Evolutionary conservation across 2,888 invertebrate genomes (phyloP), one percentile per base, ranked within the genome.

Genomic region (Xylota segnis): DNA sequence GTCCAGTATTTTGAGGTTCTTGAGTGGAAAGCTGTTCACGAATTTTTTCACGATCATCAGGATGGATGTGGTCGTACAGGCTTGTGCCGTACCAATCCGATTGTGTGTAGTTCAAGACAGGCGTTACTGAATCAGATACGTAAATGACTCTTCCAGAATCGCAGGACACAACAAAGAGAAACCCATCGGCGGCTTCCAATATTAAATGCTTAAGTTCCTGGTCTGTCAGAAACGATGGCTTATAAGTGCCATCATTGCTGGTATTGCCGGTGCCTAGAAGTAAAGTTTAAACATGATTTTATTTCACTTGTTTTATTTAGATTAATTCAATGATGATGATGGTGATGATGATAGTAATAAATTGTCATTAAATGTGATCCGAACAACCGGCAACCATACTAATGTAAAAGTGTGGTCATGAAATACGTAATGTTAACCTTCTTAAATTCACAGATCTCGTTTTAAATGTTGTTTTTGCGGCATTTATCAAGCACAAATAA

Each of bases 151-250:
- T 94, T 4, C 99, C 99, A 10, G 97, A 97, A 93, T 99, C 99
- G 93, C 99, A 99, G 90, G 98, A 98, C 0, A 92, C 92, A 6
- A 92, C 92, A 89, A 94, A 95, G 71, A 99, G 94, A 93, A 99
- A 99, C 2, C 99, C 99, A 93, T 99, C 99, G 12, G 99, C 99
- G 37, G 99, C 99, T 94, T 99, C 99, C 88, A 99, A 94, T 89
- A 99, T 99, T 89, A 99, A 94, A 93, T 99, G 99, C 92, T 99
- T 99, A 88, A 99, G 93, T 93, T 99, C 99, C 93, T 99, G 99
- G 93, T 99, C 99, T 72, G 99, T 99, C 84, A 99, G 94, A 93
- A 99, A 99, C 12, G 99, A 99, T 23, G 99, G 99, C 91, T 99
- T 99, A 93, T 98, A 99, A 4, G 98, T 97, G 66, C 98, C 98